Evolutionary conservation across 2,888 invertebrate genomes (phyloP), one percentile per base, ranked within the genome.

Genomic region (Macroteleia sp.): DNA sequence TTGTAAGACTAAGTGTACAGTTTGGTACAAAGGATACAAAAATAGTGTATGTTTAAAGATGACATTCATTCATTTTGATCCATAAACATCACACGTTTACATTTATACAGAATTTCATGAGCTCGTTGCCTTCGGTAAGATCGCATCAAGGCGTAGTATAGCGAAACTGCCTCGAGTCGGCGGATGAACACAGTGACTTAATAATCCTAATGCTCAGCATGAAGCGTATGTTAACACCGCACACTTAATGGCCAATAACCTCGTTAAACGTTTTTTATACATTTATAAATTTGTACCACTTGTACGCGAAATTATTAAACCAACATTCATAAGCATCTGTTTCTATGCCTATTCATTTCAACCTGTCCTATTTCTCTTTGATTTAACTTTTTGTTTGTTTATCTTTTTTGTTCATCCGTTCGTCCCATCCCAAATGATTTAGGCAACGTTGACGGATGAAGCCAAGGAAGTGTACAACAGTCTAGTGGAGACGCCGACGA

Each of bases 381-480:
- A 70, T 59, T 76, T 67, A 28, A 36, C 80, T 73, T 81, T 82
- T 81, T 81, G 1, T 48, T 80, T 42, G 30, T 32, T 77, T 61
- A 66, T 32, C n/a, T 82, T 50, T 62, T 62, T 78, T 71, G 30
- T 52, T 79, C 71, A 39, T 46, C 85, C 85, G 81, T 82, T 85
- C 82, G 81, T 81, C 77, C 70, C 39, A 22, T 50, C 34, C 75
- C 42, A 83, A 82, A 85, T 88, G 90, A 92, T 93, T 69, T 93
- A 97, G 97, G 94, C 95, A 22, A 95, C 95, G 22, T 93, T 98
- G 84, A 96, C 97, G 14, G 96, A 96, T 86, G 97, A 98, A 91
- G 96, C 97, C 46, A 97, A 97, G 89, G 95, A 96, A 87, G 99
- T 98, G 0, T 99, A 99, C 92, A 96, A 97, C 87, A 96, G 96